Base-by-base conservation (phyloP, 2,888 invertebrate genomes). In the Noctua janthina region DNA sequence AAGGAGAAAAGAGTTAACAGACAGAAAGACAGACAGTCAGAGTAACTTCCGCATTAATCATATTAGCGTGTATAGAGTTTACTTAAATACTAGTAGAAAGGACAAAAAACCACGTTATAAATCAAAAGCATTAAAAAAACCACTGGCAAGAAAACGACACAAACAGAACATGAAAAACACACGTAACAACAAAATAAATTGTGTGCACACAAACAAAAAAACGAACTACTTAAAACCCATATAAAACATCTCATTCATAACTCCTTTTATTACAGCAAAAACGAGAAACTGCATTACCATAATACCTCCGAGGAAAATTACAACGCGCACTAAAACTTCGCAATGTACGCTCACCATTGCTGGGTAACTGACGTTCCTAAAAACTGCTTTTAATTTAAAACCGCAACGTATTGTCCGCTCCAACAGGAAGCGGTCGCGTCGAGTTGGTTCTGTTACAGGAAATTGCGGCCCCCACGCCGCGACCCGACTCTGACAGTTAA, bases 331-430 rank as follows among this genome's bases (percentile, higher is more conserved):
- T 76, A 88, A 79, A 80, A 82, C 66, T 83, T 78, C 56, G 85
- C 87, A 81, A 86, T 88, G 86, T 86, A 78, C 56, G 78, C 69
- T 72, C 70, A 84, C 83, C 83, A 83, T 74, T 70, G 87, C 86
- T 76, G 82, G 81, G 70, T 84, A 85, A 87, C 86, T 81, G 84
- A 81, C 75, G 76, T 84, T 78, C 74, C 73, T 88, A 91, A 90
- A 90, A 91, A 91, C 88, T 87, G 89, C 83, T 90, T 91, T 91
- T 91, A 92, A 93, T 93, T 92, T 91, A 92, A 93, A 93, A 87
- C 90, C 83, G 89, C 84, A 87, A 85, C 90, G 90, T 90, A 93
- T 93, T 93, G 93, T 94, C 91, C 90, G 84, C 85, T 88, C 78
- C 80, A 89, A 87, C 85, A 89, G 91, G 91, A 91, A 92, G 89